Evolutionary conservation across 1,140 invertebrate species (phyloP).

Genomic region (Aphis gossypii): DNA sequence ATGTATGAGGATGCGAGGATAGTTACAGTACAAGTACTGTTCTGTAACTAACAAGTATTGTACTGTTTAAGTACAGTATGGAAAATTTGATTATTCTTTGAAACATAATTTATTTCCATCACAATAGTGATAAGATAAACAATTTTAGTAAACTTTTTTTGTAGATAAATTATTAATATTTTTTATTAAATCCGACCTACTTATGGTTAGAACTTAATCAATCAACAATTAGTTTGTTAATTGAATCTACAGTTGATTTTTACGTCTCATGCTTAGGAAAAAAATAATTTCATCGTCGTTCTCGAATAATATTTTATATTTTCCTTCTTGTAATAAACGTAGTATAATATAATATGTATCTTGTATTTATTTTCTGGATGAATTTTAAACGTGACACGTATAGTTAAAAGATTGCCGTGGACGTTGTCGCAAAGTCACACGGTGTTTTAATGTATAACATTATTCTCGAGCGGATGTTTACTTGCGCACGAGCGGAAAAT

Average conservation of each 20-base stretch:
- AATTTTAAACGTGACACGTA: background rate
- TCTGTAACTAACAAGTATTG: too few species aligned
- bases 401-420: background rate
- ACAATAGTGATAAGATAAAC: background rate
- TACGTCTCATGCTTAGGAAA: background rate
- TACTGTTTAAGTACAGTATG: too few species aligned
- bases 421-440: background rate
- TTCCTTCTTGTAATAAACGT: background rate
- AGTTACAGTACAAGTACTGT: too few species aligned
- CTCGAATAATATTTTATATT: background rate
- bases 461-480: background rate
- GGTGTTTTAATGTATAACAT: background rate
- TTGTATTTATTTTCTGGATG: background rate
- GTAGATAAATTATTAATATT: background rate
- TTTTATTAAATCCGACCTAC: background rate
- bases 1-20: too few species aligned
- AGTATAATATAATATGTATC: background rate
- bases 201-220: background rate
- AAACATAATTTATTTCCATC: background rate
- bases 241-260: background rate
- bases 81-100: background rate
- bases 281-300: background rate
- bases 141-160: background rate
- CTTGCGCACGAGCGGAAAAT: background rate
- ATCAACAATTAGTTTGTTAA: background rate